Conservation (phyloP, 2,797 vertebrate species). For the Tiaroga cobitis region DNA sequence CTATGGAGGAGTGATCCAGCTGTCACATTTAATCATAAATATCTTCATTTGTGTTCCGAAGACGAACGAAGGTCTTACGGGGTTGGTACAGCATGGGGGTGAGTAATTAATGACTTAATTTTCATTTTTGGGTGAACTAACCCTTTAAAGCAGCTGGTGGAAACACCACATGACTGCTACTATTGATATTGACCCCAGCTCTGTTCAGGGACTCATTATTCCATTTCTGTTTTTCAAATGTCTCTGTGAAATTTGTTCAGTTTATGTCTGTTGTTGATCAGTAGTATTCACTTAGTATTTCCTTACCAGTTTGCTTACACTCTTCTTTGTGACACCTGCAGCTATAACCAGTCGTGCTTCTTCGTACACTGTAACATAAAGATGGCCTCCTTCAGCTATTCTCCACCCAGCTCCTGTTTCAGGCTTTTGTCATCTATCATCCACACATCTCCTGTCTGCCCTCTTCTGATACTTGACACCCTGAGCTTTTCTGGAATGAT, state of each 20-base stretch:
- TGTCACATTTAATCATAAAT: too few relatives aligned
- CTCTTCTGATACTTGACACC: not conserved
- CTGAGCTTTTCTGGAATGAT: not conserved
- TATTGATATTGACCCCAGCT: too few relatives aligned
- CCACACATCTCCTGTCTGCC: not conserved
- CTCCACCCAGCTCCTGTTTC: slow-evolving; percentile 21
- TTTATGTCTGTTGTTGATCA: not conserved
- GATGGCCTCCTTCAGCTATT: not conserved
- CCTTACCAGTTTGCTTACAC: not conserved
- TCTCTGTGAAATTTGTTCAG: not conserved
- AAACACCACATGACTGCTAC: too few relatives aligned
- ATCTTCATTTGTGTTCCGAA: too few relatives aligned
- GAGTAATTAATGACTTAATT: too few relatives aligned
- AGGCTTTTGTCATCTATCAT: slow-evolving; percentile 11
- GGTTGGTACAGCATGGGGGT: too few relatives aligned
- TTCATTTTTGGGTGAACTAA: too few relatives aligned
- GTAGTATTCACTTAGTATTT: not conserved
- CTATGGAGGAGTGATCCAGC: too few relatives aligned
- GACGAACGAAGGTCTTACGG: too few relatives aligned
- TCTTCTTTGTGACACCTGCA: not conserved
- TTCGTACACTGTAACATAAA: not conserved
- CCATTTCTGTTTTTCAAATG: not conserved
- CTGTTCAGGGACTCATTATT: not conserved
- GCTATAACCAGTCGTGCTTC: not conserved
- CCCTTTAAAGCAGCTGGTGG: too few relatives aligned